These are phyloP conservation scores for Morone chrysops DNA, from an alignment of 2,113 vertebrate species.

Conservation along the genomic window DNA sequence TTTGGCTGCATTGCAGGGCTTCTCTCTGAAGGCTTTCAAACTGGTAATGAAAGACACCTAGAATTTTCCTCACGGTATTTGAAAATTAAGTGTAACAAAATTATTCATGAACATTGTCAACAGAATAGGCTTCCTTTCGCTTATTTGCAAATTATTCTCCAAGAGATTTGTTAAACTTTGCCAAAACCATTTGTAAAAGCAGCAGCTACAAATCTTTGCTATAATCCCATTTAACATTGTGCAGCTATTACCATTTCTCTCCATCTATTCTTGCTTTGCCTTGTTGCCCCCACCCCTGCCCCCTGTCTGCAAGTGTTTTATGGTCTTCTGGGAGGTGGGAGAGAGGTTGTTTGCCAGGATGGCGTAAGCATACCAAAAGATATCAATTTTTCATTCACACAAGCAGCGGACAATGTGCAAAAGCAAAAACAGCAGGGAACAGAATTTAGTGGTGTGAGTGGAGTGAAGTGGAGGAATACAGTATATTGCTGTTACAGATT, in stretches of 20 bases:
- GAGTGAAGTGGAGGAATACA: background rate
- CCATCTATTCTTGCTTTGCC: slow-evolving; percentile 48
- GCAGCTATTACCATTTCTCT: slow-evolving; percentile 45
- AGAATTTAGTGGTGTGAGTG: slow-evolving; percentile 13
- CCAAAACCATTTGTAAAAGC: slow-evolving; percentile 56
- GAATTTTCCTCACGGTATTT: slow-evolving; percentile 46
- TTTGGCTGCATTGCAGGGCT: slow-evolving; percentile 56
- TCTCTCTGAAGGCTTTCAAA: slow-evolving; percentile 56
- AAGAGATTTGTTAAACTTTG: slow-evolving; percentile 49
- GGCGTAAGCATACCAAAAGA: slow-evolving; percentile 38
- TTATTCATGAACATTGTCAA: slow-evolving; percentile 70
- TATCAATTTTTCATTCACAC: slow-evolving; percentile 40
- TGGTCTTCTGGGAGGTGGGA: slow-evolving; percentile 60
- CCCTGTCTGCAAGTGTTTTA: slow-evolving; percentile 50
- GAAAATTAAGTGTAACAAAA: slow-evolving; percentile 65
- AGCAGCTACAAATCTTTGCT: slow-evolving; percentile 51
- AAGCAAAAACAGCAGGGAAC: background rate
- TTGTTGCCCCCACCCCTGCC: slow-evolving; percentile 36
- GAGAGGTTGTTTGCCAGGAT: slow-evolving; percentile 56
- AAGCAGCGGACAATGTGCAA: background rate
- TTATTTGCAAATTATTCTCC: slow-evolving; percentile 55
- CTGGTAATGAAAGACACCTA: slow-evolving; percentile 33
- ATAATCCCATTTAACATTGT: slow-evolving; percentile 41
- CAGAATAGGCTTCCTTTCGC: slow-evolving; percentile 12
- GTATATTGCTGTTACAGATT: background rate